These are phyloP conservation scores for Aphelinus atriplicis DNA, from an alignment of 1,140 invertebrate species.

Conservation along the genomic window DNA sequence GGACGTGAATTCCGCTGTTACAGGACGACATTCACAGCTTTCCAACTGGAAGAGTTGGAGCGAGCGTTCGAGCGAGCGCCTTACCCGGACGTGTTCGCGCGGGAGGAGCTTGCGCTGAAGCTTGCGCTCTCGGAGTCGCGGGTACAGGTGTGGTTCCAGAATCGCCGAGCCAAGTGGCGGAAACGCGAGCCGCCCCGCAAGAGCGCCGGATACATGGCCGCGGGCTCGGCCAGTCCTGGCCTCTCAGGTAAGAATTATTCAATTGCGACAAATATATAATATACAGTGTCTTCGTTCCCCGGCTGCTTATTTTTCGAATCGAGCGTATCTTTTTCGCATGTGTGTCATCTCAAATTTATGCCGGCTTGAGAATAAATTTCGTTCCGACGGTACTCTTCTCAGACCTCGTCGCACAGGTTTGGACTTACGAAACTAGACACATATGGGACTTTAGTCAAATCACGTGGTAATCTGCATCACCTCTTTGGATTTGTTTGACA, in stretches of 20 bases:
- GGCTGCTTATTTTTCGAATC: no score
- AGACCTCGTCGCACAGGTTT: no score
- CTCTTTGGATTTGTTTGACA: no score
- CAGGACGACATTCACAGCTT: slow-evolving; percentile 96
- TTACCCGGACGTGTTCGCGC: slow-evolving; percentile 95
- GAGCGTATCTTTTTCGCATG: no score
- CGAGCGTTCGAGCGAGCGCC: slow-evolving; percentile 93
- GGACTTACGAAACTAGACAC: no score
- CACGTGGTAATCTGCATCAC: no score
- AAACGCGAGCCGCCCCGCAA: slow-evolving; percentile 97
- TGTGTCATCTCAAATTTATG: no score
- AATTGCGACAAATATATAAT: no score
- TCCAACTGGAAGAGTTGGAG: slow-evolving; percentile 94
- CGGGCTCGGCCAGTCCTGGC: slow-evolving; percentile 70
- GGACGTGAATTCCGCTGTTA: slow-evolving; percentile 42
- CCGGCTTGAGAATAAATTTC: no score
- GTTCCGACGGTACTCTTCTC: no score
- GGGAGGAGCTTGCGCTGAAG: slow-evolving; percentile 92
- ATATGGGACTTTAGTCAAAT: no score
- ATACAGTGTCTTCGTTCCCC: no score
- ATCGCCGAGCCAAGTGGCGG: slow-evolving; percentile 96
- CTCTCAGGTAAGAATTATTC: slow-evolving; percentile 56
- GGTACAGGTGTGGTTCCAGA: slow-evolving; percentile 95
- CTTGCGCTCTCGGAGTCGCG: slow-evolving; percentile 91
- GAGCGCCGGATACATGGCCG: slow-evolving; percentile 75